Base-by-base conservation (phyloP, 2,113 vertebrate species). In the Pseudopipra pipra region DNA sequence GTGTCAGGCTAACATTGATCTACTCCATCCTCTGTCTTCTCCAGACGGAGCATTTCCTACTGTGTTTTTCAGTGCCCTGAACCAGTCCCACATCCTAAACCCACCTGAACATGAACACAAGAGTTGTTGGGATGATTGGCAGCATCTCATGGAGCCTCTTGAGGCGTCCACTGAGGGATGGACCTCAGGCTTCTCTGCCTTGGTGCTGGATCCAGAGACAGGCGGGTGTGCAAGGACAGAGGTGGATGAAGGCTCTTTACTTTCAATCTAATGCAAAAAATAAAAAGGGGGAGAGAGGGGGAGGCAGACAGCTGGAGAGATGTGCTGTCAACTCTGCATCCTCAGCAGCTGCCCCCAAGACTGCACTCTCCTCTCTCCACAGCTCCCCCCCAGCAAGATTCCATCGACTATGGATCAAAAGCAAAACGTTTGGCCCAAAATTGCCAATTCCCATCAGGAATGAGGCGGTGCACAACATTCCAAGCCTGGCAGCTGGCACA, bases 101-200 rank as follows among this genome's bases (percentile, higher is more conserved):
- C 28, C 35, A 43, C 33, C 10, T 16, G 8, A 65, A 73, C 5
- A 3, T 2, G 31, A 83, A 43, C 12, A 22, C 37, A 51, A 39
- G 47, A 70, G n/a, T 35, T 4, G 0, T 37, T 2, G 0, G 31
- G 43, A 31, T 1, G 2, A 11, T 35, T 61, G 37, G 37, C 30
- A 66, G 37, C 62, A 68, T 35, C 47, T 73, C 3, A 1, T 79
- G 22, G 37, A 51, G 37, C 23, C 1, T 0, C 82, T n/a, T 41
- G n/a, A 47, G 37, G 44, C 21, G 11, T 1, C 33, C 47, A 7
- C 66, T 14, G 20, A 37, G 55, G 72, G 58, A n/a, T 61, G 30
- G 37, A 96, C 43, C 44, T 51, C 2, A 0, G 80, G 77, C 66
- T 93, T 59, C 77, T 52, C 58, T 11, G 9, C 49, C 33, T 35